Base-by-base conservation (phyloP, 1,140 invertebrate genomes). In the Atopsyche davidsoni region DNA sequence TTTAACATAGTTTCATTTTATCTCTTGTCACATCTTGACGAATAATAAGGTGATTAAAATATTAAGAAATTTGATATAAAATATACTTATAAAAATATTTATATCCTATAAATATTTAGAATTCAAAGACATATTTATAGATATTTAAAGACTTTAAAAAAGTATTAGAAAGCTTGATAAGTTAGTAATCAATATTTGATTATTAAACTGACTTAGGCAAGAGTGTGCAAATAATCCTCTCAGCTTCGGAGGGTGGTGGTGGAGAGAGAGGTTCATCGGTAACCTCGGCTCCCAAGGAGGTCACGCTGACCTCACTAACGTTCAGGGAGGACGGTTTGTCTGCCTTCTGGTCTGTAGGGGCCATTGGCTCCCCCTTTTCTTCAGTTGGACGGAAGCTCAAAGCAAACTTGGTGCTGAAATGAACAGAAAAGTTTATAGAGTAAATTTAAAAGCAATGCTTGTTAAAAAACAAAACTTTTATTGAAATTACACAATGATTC, bases 191-290 rank as follows among this genome's bases (percentile, higher is more conserved):
- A 31, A 39, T 18, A 51, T 42, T 34, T 36, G 1, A 14, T 34
- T 51, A 38, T 34, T 36, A 22, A 51, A 68, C 69, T 75, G 73
- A 86, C 83, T 82, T 82, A 17, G 83, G 82, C 55, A 86, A 67
- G 43, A 86, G 69, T 36, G 81, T 84, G 21, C 82, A 82, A 55
- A 87, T 86, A 50, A 86, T 82, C 44, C 82, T 72, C 62, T 85
- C 75, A 9, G 83, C 83, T 65, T 85, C 83, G 64, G 85, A 83
- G 4, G 83, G 82, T 11, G 83, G 81, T 28, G 83, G 82, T 39
- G 83, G 83, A 47, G 78, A 79, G 59, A 53, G n/a, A n/a, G 48
- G 23, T 32, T 80, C 77, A 2, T 47, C 53, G 22, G 24, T 51
- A 6, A 46, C 48, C 32, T 50, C 48, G 3, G 28, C 54, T 10